Conservation (phyloP, 2,113 vertebrate species). For the Dicerorhinus sumatrensis region DNA sequence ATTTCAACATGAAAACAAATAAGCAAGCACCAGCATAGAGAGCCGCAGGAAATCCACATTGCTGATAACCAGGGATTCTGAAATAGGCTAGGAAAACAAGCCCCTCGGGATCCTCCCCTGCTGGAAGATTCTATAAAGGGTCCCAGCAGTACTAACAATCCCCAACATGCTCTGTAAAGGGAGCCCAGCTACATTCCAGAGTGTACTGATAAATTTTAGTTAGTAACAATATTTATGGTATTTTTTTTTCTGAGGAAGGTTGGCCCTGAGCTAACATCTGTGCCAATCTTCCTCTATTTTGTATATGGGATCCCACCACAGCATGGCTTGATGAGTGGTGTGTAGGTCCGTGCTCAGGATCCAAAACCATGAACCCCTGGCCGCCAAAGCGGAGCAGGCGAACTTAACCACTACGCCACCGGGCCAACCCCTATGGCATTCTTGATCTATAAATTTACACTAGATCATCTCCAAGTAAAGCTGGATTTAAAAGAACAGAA, state of each 20-base stretch:
- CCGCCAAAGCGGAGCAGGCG: no score
- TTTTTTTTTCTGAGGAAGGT: not conserved
- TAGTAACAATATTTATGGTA: accelerated
- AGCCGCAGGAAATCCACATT: not conserved
- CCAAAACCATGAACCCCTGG: no score
- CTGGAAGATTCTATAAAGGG: not conserved
- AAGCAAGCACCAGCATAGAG: accelerated
- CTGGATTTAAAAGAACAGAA: not conserved
- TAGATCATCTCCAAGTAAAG: not conserved
- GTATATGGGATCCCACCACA: no score
- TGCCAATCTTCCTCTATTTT: no score
- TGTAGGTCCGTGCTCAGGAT: no score
- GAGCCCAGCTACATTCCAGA: accelerated
- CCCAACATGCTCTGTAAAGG: accelerated
- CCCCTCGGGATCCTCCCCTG: not conserved
- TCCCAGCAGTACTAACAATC: not conserved
- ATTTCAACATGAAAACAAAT: not conserved
- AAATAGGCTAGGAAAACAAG: not conserved
- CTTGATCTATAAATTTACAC: not conserved
- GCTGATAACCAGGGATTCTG: not conserved
- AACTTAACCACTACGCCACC: no score
- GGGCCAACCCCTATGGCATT: no score
- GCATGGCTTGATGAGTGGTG: no score
- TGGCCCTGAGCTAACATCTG: no score
- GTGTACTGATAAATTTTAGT: accelerated